Conservation (phyloP, 2,113 vertebrate genomes). For the Lucifuga dentata region DNA sequence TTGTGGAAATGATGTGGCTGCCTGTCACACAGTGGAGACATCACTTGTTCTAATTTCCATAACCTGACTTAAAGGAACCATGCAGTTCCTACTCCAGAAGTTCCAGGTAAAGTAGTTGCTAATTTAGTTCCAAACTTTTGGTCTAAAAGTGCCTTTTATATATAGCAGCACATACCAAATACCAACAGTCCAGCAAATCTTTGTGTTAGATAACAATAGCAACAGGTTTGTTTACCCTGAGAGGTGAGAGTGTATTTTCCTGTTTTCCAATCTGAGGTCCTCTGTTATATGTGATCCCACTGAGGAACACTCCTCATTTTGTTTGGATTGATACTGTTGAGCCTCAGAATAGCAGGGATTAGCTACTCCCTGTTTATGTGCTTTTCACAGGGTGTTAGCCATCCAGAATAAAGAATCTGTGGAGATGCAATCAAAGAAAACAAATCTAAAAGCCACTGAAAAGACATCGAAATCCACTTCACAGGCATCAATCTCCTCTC, state of each 20-base stretch:
- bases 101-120: no score
- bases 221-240: conserved; percentile 39
- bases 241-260: conserved; percentile 36
- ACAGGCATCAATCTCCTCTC: conserved; percentile 51
- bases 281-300: conserved; percentile 50
- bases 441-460: conserved; percentile 45
- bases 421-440: conserved; percentile 59
- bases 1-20: no score
- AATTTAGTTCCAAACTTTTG: no score
- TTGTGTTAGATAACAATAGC: neutral
- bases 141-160: neutral
- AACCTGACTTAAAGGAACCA: no score
- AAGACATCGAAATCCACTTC: conserved; percentile 63
- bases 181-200: neutral
- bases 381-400: conserved; percentile 42
- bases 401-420: conserved; percentile 56
- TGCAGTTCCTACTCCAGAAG: no score
- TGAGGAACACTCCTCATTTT: conserved; percentile 65
- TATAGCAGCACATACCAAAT: neutral
- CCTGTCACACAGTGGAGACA: no score
- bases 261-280: conserved; percentile 38
- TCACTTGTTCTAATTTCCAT: no score
- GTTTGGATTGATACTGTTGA: conserved; percentile 68
- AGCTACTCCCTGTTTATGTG: conserved; percentile 48
- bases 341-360: conserved; percentile 59